Percentiles rank a stretch among this genome's conserved stretches.
Conservation (phyloP, 2,797 vertebrate species). For the Gobio occitaniae region DNA sequence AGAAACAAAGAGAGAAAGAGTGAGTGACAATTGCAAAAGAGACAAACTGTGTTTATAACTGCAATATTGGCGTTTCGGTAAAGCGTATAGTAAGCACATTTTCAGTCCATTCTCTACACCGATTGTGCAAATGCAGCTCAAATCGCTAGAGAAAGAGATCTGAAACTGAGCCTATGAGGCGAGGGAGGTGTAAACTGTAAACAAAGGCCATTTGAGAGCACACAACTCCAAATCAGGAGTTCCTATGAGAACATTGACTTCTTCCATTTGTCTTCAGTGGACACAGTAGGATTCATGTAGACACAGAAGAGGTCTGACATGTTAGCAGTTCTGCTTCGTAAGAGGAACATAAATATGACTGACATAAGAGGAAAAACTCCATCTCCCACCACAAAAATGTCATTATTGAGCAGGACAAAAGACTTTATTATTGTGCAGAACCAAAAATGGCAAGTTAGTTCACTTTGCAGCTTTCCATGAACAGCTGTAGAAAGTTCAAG, state of each 20-base stretch:
- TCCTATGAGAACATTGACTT: constrained; percentile 13
- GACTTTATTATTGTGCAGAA: constrained; percentile 10
- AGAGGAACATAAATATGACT: constrained; percentile 22
- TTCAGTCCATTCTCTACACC: constrained; percentile 6
- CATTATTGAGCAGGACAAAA: background rate
- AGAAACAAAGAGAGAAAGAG: background rate
- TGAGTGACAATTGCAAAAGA: constrained; percentile 7
- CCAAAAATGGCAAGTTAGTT: constrained; percentile 13
- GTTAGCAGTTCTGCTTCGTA: constrained; percentile 10
- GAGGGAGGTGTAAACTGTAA: constrained; percentile 26
- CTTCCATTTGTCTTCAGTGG: constrained; percentile 2
- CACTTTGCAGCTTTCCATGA: background rate
- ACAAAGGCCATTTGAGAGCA: constrained; percentile 31
- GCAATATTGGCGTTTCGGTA: constrained; percentile 26
- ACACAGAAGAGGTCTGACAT: background rate
- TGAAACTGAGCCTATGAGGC: constrained; percentile 38
- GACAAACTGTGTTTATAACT: constrained; percentile 26
- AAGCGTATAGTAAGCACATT: constrained; percentile 24
- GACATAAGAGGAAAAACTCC: constrained; percentile 22
- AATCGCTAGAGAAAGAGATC: constrained; percentile 33
- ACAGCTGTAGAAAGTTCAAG: constrained; percentile 34
- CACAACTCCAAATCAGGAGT: background rate
- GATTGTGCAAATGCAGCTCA: constrained; percentile 33
- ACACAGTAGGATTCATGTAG: background rate
- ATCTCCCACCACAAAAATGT: background rate